Evolutionary conservation across 2,888 invertebrate species (phyloP).

Genomic region (Drosophila ochracea): DNA sequence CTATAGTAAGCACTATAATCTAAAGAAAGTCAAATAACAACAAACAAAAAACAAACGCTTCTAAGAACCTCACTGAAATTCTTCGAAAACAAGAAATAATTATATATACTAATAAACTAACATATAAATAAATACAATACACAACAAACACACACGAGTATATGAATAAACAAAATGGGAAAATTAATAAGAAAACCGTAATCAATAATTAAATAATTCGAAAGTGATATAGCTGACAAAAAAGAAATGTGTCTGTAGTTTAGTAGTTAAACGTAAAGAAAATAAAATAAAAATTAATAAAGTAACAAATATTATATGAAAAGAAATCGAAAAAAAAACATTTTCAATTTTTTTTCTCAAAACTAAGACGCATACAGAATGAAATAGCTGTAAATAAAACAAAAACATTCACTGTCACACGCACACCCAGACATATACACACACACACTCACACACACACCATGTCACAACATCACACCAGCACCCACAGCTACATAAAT

Average conservation of each 20-base stretch:
- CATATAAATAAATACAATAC: constrained; percentile 45
- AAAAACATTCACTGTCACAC: constrained; percentile 36
- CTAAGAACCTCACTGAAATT: constrained; percentile 84
- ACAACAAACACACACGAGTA: constrained; percentile 29
- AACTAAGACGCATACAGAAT: constrained; percentile 27
- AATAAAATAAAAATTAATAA: constrained; percentile 19
- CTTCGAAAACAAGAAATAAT: constrained; percentile 68
- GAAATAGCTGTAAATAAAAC: constrained; percentile 61
- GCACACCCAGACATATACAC: neutral
- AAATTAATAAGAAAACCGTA: constrained; percentile 54
- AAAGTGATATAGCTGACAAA: constrained; percentile 80
- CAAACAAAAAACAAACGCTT: constrained; percentile 65
- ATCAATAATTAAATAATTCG: constrained; percentile 78
- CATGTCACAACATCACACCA: constrained; percentile 14
- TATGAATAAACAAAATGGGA: constrained; percentile 37
- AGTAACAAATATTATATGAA: constrained; percentile 29
- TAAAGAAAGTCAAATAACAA: constrained; percentile 49
- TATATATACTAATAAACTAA: constrained; percentile 45
- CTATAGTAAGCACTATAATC: constrained; percentile 70
- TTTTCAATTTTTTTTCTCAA: constrained; percentile 37
- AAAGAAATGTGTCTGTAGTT: constrained; percentile 76
- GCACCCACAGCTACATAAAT: constrained; percentile 18
- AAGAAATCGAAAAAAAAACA: constrained; percentile 10
- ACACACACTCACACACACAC: constrained; percentile 15
- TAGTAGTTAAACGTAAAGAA: constrained; percentile 64